These are phyloP conservation scores for Cephus pulcher DNA, from an alignment of 2,888 invertebrate species.

Conservation along the genomic window DNA sequence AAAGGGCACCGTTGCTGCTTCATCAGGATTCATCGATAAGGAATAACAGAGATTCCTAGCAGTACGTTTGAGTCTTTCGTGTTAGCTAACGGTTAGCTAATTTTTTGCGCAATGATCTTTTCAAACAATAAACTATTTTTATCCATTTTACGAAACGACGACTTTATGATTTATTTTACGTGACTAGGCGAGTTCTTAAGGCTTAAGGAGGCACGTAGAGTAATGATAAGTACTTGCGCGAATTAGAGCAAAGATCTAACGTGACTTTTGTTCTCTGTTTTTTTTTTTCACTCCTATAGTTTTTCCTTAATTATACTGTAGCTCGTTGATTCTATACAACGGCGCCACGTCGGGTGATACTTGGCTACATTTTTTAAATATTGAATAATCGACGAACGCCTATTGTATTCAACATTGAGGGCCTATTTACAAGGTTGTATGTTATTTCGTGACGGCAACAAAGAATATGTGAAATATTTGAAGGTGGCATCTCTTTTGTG, in stretches of 20 bases:
- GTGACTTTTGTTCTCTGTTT: background rate
- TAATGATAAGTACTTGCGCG: background rate
- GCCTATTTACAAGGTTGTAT: slow-evolving; percentile 32
- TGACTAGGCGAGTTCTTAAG: slow-evolving; percentile 10
- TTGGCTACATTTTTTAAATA: slow-evolving; percentile 21
- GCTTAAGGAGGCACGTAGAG: background rate
- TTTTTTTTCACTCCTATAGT: background rate
- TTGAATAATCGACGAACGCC: slow-evolving; percentile 40
- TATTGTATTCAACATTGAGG: slow-evolving; percentile 25
- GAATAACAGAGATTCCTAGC: slow-evolving; percentile 51
- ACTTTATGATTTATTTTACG: slow-evolving; percentile 26
- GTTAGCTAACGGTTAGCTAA: slow-evolving; percentile 29
- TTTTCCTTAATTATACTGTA: background rate
- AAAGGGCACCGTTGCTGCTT: slow-evolving; percentile 56
- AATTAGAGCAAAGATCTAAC: background rate
- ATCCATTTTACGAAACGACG: slow-evolving; percentile 27
- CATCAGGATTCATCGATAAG: slow-evolving; percentile 61
- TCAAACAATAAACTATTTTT: slow-evolving; percentile 36
- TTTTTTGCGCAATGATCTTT: slow-evolving; percentile 40
- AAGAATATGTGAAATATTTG: slow-evolving; percentile 4
- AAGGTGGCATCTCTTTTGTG: background rate
- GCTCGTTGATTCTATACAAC: background rate
- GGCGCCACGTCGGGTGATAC: background rate
- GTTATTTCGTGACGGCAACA: slow-evolving; percentile 15
- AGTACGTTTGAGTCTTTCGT: slow-evolving; percentile 25